phyloP scores from a whole-genome alignment of 2,113 vertebrate genomes.

The Shinisaurus crocodilurus region DNA sequence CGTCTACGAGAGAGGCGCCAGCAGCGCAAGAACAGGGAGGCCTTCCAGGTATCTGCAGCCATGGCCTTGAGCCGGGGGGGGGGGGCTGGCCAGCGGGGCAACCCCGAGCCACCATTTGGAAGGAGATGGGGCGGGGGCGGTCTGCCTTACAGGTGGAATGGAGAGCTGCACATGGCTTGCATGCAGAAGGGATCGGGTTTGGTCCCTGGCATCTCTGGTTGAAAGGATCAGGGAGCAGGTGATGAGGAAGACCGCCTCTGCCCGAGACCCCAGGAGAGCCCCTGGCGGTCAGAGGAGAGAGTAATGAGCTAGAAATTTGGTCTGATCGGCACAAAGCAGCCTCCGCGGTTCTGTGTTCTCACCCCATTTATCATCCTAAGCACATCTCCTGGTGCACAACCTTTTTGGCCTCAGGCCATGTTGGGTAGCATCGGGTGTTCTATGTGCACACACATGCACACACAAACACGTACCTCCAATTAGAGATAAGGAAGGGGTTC shows the following conservation, averaged over 20 bases:
- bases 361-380: background rate
- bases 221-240: background rate
- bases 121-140: no score
- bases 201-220: background rate
- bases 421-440: no score
- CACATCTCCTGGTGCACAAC: no score
- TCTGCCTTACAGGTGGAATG: background rate
- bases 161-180: background rate
- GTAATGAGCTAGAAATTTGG: no score
- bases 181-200: background rate
- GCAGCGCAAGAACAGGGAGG: conserved; percentile 80
- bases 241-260: background rate
- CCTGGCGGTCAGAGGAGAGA: background rate
- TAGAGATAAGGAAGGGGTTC: no score
- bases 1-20: conserved; percentile 76
- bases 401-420: no score
- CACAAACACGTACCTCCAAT: no score
- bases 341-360: background rate
- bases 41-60: conserved; percentile 74
- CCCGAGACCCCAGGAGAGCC: background rate
- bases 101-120: no score
- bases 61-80: no score
- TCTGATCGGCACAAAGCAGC: background rate
- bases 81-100: background rate
- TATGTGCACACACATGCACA: no score